phyloP scores from a whole-genome alignment of 2,888 invertebrate genomes.

The Scaeva pyrastri region DNA sequence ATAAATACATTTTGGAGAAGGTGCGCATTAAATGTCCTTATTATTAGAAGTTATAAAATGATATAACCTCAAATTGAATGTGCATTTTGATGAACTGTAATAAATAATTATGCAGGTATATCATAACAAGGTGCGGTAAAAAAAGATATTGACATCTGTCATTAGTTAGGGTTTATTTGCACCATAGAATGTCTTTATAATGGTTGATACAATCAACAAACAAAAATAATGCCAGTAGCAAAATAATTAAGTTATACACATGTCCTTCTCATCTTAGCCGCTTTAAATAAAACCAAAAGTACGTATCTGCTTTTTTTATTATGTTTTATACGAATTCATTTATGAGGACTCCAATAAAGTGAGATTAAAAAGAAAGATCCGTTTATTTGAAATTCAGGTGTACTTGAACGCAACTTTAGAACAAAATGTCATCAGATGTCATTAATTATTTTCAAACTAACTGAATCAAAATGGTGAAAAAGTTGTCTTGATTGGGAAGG shows the following conservation, averaged over 20 bases:
- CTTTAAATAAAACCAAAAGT: neutral
- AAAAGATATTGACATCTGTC: constrained; percentile 14
- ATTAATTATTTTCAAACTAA: too few species aligned
- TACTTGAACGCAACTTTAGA: too few species aligned
- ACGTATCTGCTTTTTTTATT: too few species aligned
- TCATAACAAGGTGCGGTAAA: neutral
- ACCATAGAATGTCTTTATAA: neutral
- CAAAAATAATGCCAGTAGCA: neutral
- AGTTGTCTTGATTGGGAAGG: too few species aligned
- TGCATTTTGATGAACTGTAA: constrained; percentile 8
- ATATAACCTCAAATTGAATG: constrained; percentile 1
- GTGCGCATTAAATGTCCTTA: constrained; percentile 8
- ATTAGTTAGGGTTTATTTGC: neutral
- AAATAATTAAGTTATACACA: neutral
- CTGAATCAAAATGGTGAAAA: too few species aligned
- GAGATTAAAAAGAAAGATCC: too few species aligned
- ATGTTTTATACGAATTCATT: too few species aligned
- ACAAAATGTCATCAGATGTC: too few species aligned
- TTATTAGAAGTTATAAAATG: neutral
- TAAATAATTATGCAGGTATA: neutral
- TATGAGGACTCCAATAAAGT: too few species aligned
- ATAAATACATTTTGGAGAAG: constrained; percentile 5
- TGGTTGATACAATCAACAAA: neutral
- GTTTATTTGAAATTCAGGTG: too few species aligned
- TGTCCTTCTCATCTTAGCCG: neutral